Conservation (phyloP, 2,113 vertebrate genomes). For the Podarcis raffonei region DNA sequence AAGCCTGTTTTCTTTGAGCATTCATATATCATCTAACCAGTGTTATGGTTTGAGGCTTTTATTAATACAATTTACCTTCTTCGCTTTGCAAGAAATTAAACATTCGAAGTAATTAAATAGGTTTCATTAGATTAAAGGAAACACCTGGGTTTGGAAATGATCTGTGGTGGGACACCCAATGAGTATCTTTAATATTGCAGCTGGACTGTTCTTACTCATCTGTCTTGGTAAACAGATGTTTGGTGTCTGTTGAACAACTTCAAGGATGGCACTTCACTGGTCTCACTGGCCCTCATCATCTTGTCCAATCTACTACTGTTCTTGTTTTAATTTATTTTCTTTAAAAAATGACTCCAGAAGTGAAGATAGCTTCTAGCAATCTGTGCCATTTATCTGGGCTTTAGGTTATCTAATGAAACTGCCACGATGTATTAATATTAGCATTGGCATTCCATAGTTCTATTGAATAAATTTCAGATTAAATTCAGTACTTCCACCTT, state of each 20-base stretch:
- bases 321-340: background rate
- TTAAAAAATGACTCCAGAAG: background rate
- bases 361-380: background rate
- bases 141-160: slow-evolving; percentile 35
- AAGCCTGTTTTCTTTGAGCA: slow-evolving; percentile 16
- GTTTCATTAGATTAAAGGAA: slow-evolving; percentile 34
- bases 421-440: background rate
- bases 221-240: background rate
- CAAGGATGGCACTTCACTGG: background rate
- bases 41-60: slow-evolving; percentile 16
- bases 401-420: background rate
- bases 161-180: slow-evolving; percentile 17
- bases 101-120: slow-evolving; percentile 34
- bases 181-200: background rate
- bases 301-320: slow-evolving; percentile 9
- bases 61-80: slow-evolving; percentile 35
- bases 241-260: background rate
- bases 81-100: slow-evolving; percentile 30
- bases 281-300: background rate
- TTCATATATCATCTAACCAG: slow-evolving; percentile 7
- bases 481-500: background rate
- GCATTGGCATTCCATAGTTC: background rate
- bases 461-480: background rate
- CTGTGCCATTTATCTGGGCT: background rate
- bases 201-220: background rate